Evolutionary conservation across 2,888 invertebrate species (phyloP).

Genomic region (Buathra laborator): DNA sequence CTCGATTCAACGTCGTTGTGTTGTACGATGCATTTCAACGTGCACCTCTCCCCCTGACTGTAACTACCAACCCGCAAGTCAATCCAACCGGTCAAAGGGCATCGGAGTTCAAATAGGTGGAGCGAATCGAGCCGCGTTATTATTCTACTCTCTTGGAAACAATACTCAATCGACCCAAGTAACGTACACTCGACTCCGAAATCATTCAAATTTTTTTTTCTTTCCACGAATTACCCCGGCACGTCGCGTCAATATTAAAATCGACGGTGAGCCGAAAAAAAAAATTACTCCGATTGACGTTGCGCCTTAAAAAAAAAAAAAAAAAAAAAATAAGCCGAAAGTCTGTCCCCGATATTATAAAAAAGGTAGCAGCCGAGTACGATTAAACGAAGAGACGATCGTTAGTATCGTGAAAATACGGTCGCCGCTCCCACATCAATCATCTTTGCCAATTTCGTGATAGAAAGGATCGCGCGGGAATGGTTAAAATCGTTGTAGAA

Average conservation of each 20-base stretch:
- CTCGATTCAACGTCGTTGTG: slow-evolving; percentile 6
- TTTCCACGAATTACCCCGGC: too few species aligned
- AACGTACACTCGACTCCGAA: slow-evolving; percentile 5
- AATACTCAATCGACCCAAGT: slow-evolving; percentile 5
- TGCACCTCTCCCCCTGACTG: slow-evolving; percentile 23
- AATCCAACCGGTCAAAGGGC: slow-evolving; percentile 67
- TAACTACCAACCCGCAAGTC: slow-evolving; percentile 36
- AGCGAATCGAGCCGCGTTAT: slow-evolving; percentile 56
- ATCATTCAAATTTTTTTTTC: not conserved
- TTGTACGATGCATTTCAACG: slow-evolving; percentile 39
- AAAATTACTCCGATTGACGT: not conserved
- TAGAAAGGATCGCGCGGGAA: slow-evolving; percentile 78
- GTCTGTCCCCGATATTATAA: not conserved
- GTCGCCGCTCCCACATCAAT: slow-evolving; percentile 84
- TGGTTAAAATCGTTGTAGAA: slow-evolving; percentile 55
- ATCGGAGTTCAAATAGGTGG: slow-evolving; percentile 70
- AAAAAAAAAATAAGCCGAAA: too few species aligned
- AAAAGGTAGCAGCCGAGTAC: not conserved
- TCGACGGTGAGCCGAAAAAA: not conserved
- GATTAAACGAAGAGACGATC: slow-evolving; percentile 60
- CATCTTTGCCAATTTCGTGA: slow-evolving; percentile 82
- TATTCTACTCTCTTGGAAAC: slow-evolving; percentile 31
- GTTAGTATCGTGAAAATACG: slow-evolving; percentile 55
- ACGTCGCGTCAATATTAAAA: not conserved
- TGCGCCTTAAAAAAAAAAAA: not conserved